A percentile compares a stretch with the other conserved stretches of the same genome.
These are phyloP conservation scores for Phortica variegata DNA, from an alignment of 1,140 invertebrate genomes.

Conservation along the genomic window DNA sequence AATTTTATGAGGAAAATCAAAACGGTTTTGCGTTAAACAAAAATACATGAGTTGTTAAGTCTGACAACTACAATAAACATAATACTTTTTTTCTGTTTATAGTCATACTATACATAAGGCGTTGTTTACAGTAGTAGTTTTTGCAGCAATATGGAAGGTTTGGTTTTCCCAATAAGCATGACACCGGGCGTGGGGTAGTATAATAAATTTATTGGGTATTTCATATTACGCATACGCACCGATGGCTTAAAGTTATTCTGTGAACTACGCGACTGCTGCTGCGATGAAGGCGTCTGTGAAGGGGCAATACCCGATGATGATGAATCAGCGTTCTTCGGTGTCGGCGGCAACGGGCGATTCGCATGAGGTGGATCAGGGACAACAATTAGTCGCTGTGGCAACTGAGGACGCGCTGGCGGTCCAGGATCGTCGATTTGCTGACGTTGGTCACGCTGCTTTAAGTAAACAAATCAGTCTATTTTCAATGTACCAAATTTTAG, in stretches of 20 bases:
- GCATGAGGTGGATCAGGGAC: conserved; percentile 66
- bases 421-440: conserved; percentile 72
- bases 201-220: too few relatives aligned
- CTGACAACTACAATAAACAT: too few relatives aligned
- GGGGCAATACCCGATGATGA: too few relatives aligned
- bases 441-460: conserved; percentile 45
- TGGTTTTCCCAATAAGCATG: too few relatives aligned
- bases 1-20: too few relatives aligned
- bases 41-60: too few relatives aligned
- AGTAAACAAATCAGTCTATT: neutral
- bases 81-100: too few relatives aligned
- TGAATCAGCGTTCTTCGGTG: conserved; percentile 62
- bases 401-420: conserved; percentile 78
- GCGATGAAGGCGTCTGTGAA: conserved; percentile 62
- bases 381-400: conserved; percentile 85
- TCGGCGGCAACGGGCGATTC: conserved; percentile 79
- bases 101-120: too few relatives aligned
- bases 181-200: too few relatives aligned
- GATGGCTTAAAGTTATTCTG: conserved; percentile 82
- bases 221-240: conserved; percentile 59
- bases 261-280: conserved; percentile 74
- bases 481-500: neutral
- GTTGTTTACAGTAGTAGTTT: too few relatives aligned
- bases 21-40: too few relatives aligned
- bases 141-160: too few relatives aligned